Conservation (phyloP, 2,888 invertebrate species). For the Scaeva pyrastri region DNA sequence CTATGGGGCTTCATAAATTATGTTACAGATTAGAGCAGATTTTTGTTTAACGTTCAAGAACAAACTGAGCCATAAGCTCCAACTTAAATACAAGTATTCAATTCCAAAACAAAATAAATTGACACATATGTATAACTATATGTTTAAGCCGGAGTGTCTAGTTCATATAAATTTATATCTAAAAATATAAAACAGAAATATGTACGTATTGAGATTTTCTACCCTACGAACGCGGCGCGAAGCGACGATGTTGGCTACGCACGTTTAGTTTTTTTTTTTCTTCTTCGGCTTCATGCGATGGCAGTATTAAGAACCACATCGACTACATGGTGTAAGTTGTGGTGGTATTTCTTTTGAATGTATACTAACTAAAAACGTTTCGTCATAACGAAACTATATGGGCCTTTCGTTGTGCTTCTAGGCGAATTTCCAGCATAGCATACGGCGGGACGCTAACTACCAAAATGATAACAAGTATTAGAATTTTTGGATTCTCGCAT, state of each 20-base stretch:
- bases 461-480: slow-evolving; percentile 82
- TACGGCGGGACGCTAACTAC: slow-evolving; percentile 83
- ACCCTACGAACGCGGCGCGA: background rate
- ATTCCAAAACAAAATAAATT: background rate
- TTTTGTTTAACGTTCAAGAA: too few species aligned
- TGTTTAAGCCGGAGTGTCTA: background rate
- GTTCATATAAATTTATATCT: background rate
- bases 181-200: background rate
- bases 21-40: too few species aligned
- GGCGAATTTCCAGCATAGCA: slow-evolving; percentile 82
- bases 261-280: too few species aligned
- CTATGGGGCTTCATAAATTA: too few species aligned
- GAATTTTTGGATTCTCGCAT: slow-evolving; percentile 84
- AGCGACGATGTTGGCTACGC: background rate
- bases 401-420: slow-evolving; percentile 83
- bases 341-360: slow-evolving; percentile 79
- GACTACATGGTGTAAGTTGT: slow-evolving; percentile 82
- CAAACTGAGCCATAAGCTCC: too few species aligned
- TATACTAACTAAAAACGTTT: slow-evolving; percentile 83
- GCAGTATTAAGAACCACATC: slow-evolving; percentile 49
- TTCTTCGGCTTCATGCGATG: slow-evolving; percentile 2
- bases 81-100: too few species aligned
- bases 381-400: slow-evolving; percentile 83
- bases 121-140: background rate
- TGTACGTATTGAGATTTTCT: background rate